Evolutionary conservation across 2,113 vertebrate species (phyloP).

Genomic region (Triplophysa dalaica): DNA sequence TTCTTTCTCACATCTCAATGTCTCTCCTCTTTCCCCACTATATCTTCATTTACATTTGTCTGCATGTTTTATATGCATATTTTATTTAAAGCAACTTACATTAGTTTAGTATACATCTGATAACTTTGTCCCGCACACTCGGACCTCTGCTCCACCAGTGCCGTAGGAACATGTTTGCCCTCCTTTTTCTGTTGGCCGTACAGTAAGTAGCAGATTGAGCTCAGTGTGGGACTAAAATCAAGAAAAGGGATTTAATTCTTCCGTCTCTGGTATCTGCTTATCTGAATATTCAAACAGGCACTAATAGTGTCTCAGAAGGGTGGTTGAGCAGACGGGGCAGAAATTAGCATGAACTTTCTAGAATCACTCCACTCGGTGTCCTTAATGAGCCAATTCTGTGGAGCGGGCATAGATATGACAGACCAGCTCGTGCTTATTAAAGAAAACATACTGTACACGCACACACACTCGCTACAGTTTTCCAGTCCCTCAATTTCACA

Average conservation of each 20-base stretch:
- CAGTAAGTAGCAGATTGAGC: conserved; percentile 17
- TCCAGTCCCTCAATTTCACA: conserved; percentile 9
- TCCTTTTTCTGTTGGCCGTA: not conserved
- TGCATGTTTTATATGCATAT: no score
- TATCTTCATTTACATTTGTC: no score
- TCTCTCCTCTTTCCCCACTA: no score
- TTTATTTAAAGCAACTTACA: no score
- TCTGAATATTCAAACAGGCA: conserved; percentile 54
- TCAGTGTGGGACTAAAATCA: conserved; percentile 30
- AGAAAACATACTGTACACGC: conserved; percentile 40
- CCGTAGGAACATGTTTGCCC: not conserved
- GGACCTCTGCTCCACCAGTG: no score
- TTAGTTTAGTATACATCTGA: no score
- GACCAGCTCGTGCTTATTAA: conserved; percentile 51
- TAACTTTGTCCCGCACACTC: no score
- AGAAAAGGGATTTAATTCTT: conserved; percentile 39
- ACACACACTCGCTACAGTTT: not conserved
- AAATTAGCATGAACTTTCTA: conserved; percentile 57
- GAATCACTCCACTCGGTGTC: conserved; percentile 48
- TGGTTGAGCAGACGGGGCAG: conserved; percentile 26
- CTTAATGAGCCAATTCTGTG: conserved; percentile 56
- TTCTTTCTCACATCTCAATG: no score
- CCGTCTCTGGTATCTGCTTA: conserved; percentile 33
- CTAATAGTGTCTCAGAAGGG: conserved; percentile 56
- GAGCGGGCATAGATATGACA: conserved; percentile 45